Percentiles rank a stretch among this genome's conserved stretches.
Conservation (phyloP, 1,140 invertebrate genomes). For the Hesperophylax magnus region DNA sequence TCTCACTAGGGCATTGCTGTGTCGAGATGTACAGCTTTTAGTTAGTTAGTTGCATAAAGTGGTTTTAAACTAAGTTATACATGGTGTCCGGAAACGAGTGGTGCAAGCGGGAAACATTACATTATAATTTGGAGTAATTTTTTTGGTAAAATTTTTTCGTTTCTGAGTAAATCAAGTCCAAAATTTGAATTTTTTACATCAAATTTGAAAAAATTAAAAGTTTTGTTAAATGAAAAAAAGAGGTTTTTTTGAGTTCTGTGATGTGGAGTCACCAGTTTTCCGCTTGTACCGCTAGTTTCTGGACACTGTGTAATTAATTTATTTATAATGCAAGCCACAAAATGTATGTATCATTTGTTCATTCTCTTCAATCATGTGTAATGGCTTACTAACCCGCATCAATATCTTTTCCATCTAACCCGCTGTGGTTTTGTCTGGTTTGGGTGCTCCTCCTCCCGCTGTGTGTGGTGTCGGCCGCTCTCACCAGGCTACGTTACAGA, state of each 20-base stretch:
- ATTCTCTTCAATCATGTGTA: not conserved
- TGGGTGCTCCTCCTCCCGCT: not conserved
- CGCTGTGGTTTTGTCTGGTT: not conserved
- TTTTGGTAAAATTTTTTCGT: not conserved
- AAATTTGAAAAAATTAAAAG: not conserved
- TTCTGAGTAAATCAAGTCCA: too few relatives aligned
- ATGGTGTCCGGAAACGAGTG: too few relatives aligned
- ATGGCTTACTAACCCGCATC: conserved; percentile 21
- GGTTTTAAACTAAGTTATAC: not conserved
- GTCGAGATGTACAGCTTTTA: too few relatives aligned
- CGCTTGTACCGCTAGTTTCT: not conserved
- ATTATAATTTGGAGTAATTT: not conserved
- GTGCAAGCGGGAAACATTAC: not conserved
- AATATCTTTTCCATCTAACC: conserved; percentile 28
- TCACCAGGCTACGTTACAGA: conserved; percentile 53
- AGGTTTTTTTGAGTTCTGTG: not conserved
- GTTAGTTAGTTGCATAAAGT: too few relatives aligned
- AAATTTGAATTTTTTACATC: not conserved
- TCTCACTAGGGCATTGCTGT: too few relatives aligned
- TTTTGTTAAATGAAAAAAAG: not conserved
- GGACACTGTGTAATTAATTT: not conserved
- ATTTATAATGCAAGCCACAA: not conserved
- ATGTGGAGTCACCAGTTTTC: too few relatives aligned
- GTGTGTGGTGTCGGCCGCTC: conserved; percentile 3
- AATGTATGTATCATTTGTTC: not conserved